Conservation (phyloP, 2,888 invertebrate genomes). For the Frankliniella intonsa region DNA sequence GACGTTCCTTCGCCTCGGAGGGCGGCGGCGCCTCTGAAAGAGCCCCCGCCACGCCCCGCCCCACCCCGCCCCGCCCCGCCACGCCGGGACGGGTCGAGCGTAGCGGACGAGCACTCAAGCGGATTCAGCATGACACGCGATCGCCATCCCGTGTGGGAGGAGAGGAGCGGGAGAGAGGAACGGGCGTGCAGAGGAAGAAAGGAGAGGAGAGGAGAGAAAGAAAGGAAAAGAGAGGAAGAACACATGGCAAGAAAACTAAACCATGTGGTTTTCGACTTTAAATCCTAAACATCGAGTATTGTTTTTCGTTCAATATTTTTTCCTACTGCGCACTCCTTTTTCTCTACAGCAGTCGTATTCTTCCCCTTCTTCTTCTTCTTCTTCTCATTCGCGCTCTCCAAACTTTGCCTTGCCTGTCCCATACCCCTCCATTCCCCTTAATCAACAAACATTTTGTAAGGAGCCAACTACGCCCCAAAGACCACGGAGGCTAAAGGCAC, state of each 20-base stretch:
- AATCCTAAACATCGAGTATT: no score
- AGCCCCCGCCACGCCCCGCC: no score
- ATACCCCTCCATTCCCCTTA: not conserved
- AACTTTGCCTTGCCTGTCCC: not conserved
- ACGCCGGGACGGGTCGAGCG: constrained; percentile 9
- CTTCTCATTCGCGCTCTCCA: not conserved
- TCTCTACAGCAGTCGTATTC: not conserved
- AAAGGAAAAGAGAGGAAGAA: not conserved
- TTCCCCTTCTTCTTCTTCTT: not conserved
- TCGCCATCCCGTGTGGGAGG: not conserved
- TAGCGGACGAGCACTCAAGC: constrained; percentile 13
- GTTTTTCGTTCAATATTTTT: not conserved
- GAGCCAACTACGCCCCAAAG: constrained; percentile 7
- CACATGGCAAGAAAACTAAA: no score
- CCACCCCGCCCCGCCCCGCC: not conserved
- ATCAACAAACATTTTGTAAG: constrained; percentile 25
- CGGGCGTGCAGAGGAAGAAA: not conserved
- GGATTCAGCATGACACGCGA: constrained; percentile 17
- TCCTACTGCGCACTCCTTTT: not conserved
- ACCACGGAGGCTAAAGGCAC: not conserved
- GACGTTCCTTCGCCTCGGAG: no score
- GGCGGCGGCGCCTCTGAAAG: no score
- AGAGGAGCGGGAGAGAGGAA: not conserved
- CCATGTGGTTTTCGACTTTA: no score
- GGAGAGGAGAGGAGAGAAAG: not conserved